These are phyloP conservation scores for Knipowitschia caucasica DNA, from an alignment of 2,797 vertebrate species.

Conservation along the genomic window DNA sequence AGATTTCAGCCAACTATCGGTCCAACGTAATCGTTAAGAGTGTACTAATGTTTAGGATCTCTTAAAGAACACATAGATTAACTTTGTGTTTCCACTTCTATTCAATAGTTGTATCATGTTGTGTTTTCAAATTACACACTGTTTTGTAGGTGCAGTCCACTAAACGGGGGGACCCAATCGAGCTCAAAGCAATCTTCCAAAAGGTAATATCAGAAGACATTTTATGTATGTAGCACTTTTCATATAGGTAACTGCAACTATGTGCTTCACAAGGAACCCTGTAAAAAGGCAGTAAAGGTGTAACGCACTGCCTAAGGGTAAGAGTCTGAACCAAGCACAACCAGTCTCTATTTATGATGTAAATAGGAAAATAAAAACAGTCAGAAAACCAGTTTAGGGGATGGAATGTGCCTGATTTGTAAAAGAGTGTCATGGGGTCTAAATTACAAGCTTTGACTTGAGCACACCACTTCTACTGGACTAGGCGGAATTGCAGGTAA, in stretches of 20 bases:
- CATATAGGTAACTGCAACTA: no score
- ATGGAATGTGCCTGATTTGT: background rate
- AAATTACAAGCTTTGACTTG: slow-evolving; percentile 31
- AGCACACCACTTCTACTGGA: slow-evolving; percentile 2
- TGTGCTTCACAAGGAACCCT: no score
- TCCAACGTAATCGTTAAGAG: no score
- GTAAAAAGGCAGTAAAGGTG: no score
- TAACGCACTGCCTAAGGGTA: no score
- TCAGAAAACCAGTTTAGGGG: background rate
- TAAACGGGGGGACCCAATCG: slow-evolving; percentile 90
- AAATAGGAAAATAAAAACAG: background rate
- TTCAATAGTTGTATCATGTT: slow-evolving; percentile 1
- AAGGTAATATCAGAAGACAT: slow-evolving; percentile 89
- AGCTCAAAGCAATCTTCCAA: slow-evolving; percentile 90
- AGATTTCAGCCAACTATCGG: no score
- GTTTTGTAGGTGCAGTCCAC: slow-evolving; percentile 86
- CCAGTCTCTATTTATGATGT: background rate
- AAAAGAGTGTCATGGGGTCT: slow-evolving; percentile 48
- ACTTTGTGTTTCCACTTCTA: background rate
- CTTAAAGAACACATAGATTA: no score
- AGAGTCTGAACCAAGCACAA: no score
- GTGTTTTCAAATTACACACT: no score
- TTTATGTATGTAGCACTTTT: no score
- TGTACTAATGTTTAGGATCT: no score
- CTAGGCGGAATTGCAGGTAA: background rate